phyloP scores from a whole-genome alignment of 2,888 invertebrate genomes.

The Anagyrus pseudococci region DNA sequence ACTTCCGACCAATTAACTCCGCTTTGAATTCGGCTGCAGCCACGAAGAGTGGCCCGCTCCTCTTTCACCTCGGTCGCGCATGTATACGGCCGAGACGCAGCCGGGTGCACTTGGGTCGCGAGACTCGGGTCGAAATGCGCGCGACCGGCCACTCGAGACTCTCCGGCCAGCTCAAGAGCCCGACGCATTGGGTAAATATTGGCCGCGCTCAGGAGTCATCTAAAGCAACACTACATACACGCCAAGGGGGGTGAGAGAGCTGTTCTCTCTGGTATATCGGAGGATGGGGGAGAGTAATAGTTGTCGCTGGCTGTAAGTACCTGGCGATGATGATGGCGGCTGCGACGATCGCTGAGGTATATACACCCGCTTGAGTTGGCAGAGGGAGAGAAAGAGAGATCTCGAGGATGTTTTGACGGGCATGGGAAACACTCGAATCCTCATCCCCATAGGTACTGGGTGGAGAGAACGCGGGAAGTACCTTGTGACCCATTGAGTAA shows the following conservation, averaged over 20 bases:
- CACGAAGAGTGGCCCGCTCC: conserved; percentile 25
- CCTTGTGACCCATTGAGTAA: conserved; percentile 27
- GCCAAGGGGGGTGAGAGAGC: too few relatives aligned
- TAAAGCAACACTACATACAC: conserved; percentile 8
- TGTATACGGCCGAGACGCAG: neutral
- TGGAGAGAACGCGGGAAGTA: conserved; percentile 11
- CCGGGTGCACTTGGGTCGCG: neutral
- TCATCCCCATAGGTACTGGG: conserved; percentile 36
- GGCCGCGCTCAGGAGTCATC: conserved; percentile 45
- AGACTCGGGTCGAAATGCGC: conserved; percentile 27
- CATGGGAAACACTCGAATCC: conserved; percentile 58
- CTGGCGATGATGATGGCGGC: conserved; percentile 13
- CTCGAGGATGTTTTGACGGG: conserved; percentile 45
- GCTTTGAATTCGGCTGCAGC: conserved; percentile 39
- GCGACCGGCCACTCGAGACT: conserved; percentile 32
- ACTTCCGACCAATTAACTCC: conserved; percentile 62
- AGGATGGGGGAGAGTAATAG: conserved; percentile 44
- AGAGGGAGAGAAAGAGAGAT: too few relatives aligned
- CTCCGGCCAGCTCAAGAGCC: conserved; percentile 41
- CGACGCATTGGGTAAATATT: conserved; percentile 53
- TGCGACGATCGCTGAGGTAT: conserved; percentile 9
- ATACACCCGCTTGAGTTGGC: neutral
- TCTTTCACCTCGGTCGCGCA: conserved; percentile 35
- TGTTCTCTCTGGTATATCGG: too few relatives aligned
- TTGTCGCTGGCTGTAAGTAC: conserved; percentile 44